These are phyloP conservation scores for Bufo bufo DNA, from an alignment of 2,113 vertebrate genomes.

Conservation along the genomic window DNA sequence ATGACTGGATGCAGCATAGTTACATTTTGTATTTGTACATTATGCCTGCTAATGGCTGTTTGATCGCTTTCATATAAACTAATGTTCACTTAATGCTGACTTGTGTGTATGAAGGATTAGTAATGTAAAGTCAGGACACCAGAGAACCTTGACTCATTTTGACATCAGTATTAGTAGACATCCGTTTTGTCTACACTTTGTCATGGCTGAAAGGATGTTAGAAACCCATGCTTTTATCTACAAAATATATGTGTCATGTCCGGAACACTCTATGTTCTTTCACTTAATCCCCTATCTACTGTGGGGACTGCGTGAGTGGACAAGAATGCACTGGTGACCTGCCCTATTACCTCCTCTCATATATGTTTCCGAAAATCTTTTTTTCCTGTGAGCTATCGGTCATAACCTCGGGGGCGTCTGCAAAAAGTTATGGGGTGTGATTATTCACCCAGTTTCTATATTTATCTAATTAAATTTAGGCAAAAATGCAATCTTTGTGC, in stretches of 20 bases:
- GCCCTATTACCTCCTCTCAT: not conserved
- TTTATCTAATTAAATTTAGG: not conserved
- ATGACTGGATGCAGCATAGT: constrained; percentile 11
- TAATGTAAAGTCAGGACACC: constrained; percentile 46
- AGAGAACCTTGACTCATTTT: constrained; percentile 50
- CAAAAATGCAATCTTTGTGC: not conserved
- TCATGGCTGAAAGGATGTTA: constrained; percentile 46
- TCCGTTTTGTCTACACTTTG: constrained; percentile 26
- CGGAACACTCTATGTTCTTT: constrained; percentile 33
- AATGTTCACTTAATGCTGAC: constrained; percentile 3
- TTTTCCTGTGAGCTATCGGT: constrained; percentile 20
- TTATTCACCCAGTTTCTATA: not conserved
- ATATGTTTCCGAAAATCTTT: constrained; percentile 1
- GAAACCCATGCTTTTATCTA: constrained; percentile 40
- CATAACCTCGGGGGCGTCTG: constrained; percentile 17
- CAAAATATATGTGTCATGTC: constrained; percentile 18
- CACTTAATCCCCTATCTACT: constrained; percentile 32
- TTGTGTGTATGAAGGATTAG: constrained; percentile 39
- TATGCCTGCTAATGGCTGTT: not conserved
- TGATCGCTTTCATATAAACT: constrained; percentile 43
- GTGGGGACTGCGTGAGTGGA: not conserved
- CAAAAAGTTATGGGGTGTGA: constrained; percentile 22
- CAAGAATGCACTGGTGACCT: constrained; percentile 14
- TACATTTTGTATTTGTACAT: not conserved
- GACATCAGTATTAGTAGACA: constrained; percentile 54